Evolutionary conservation across 2,113 vertebrate species (phyloP).

Genomic region (Etheostoma cragini): DNA sequence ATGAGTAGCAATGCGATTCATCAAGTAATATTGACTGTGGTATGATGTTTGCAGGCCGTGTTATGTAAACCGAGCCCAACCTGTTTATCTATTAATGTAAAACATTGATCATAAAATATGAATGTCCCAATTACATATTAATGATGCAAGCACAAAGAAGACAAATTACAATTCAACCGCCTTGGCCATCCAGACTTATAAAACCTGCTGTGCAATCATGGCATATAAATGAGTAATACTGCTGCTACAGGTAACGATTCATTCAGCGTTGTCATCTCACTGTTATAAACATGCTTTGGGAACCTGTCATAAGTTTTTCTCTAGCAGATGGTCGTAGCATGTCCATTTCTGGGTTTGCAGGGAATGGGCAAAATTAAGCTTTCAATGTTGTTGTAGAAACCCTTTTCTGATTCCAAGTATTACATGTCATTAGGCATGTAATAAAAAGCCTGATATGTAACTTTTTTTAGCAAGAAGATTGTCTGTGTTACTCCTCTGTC

Average conservation of each 20-base stretch:
- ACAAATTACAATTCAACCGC: neutral
- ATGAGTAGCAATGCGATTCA: neutral
- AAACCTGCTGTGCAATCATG: neutral
- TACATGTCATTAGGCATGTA: neutral
- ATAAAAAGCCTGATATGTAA: constrained; percentile 20
- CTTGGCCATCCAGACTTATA: neutral
- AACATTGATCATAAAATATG: constrained; percentile 15
- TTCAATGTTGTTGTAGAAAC: neutral
- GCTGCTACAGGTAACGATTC: constrained; percentile 11
- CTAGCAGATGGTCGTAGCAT: neutral
- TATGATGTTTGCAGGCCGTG: neutral
- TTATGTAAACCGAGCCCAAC: constrained; percentile 1
- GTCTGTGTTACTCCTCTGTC: constrained; percentile 3
- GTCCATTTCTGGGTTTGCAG: constrained; percentile 3
- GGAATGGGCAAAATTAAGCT: constrained; percentile 20
- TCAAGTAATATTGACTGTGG: constrained; percentile 5
- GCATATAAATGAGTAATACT: constrained; percentile 11
- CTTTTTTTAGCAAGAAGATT: constrained; percentile 18
- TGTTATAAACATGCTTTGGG: neutral
- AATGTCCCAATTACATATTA: neutral
- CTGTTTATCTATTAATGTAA: constrained; percentile 25
- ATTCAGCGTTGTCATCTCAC: constrained; percentile 13
- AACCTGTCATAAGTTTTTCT: neutral
- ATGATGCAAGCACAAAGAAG: constrained; percentile 9
- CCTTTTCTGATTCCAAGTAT: no score